Evolutionary conservation across 2,797 vertebrate genomes (phyloP).

Genomic region (Anguilla obscura): DNA sequence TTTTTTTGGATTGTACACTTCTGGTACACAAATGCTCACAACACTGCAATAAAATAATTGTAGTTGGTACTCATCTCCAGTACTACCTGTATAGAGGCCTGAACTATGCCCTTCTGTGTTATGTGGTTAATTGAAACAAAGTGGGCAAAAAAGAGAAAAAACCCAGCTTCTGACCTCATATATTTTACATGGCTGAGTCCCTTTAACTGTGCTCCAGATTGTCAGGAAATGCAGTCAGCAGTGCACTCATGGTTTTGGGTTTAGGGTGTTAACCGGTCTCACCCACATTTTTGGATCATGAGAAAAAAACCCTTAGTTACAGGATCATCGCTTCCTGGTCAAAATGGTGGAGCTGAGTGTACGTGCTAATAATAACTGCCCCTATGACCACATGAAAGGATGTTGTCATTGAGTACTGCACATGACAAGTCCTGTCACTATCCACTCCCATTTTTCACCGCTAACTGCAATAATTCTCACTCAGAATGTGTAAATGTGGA

Average conservation of each 20-base stretch:
- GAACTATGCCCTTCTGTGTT: neutral
- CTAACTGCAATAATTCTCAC: neutral
- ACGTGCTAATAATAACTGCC: constrained; percentile 48
- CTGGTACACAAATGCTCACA: neutral
- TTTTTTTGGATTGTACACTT: neutral
- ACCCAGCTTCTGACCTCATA: neutral
- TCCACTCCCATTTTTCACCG: neutral
- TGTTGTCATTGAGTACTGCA: constrained; percentile 47
- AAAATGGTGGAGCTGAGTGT: constrained; percentile 49
- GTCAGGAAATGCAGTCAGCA: constrained; percentile 21
- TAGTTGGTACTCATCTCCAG: neutral
- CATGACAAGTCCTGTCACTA: neutral
- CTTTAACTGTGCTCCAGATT: neutral
- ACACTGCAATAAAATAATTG: neutral
- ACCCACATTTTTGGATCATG: constrained; percentile 78
- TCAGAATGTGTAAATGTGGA: neutral
- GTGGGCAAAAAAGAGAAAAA: neutral
- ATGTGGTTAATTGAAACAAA: neutral
- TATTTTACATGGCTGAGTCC: neutral
- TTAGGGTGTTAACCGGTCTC: constrained; percentile 78
- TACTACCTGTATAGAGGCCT: neutral
- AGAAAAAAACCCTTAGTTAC: constrained; percentile 63
- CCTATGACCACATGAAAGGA: constrained; percentile 16
- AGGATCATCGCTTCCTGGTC: constrained; percentile 57
- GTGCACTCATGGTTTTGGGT: constrained; percentile 62